phyloP scores from a whole-genome alignment of 2,888 invertebrate species.

The Marasmarcha lunaedactyla region DNA sequence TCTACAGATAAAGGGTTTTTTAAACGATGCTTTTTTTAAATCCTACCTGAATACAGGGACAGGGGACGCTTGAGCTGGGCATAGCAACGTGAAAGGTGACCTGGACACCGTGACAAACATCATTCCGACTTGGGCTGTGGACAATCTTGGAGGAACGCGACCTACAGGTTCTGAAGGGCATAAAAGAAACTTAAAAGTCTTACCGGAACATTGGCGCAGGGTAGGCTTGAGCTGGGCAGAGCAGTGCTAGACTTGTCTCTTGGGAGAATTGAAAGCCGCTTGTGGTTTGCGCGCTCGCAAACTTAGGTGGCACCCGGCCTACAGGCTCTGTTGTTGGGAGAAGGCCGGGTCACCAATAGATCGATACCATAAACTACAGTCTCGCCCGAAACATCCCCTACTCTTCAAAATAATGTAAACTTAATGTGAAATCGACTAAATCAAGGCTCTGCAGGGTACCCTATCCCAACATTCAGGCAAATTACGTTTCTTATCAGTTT shows the following conservation, averaged over 20 bases:
- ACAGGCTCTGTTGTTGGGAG: constrained; percentile 75
- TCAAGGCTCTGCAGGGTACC: constrained; percentile 85
- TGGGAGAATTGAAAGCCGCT: constrained; percentile 72
- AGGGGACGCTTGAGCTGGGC: constrained; percentile 78
- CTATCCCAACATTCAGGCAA: constrained; percentile 99
- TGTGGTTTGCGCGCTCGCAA: constrained; percentile 70
- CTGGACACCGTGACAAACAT: constrained; percentile 70
- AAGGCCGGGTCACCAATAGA: constrained; percentile 49
- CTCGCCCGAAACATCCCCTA: constrained; percentile 30
- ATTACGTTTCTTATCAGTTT: constrained; percentile 23
- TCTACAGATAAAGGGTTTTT: constrained; percentile 24
- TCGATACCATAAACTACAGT: constrained; percentile 14
- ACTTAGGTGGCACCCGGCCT: constrained; percentile 75
- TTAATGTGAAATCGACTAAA: constrained; percentile 32
- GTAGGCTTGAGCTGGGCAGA: constrained; percentile 79
- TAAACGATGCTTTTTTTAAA: constrained; percentile 22
- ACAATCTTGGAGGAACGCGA: constrained; percentile 53
- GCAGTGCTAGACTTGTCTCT: constrained; percentile 65
- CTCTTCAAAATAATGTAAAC: constrained; percentile 17
- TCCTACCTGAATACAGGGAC: constrained; percentile 61
- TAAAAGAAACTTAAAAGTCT: constrained; percentile 26
- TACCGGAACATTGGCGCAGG: constrained; percentile 80
- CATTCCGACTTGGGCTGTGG: constrained; percentile 56
- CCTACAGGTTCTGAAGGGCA: constrained; percentile 54
- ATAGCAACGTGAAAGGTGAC: constrained; percentile 70